Evolutionary conservation across 2,113 vertebrate species (phyloP).

Genomic region (Bufo gargarizans): DNA sequence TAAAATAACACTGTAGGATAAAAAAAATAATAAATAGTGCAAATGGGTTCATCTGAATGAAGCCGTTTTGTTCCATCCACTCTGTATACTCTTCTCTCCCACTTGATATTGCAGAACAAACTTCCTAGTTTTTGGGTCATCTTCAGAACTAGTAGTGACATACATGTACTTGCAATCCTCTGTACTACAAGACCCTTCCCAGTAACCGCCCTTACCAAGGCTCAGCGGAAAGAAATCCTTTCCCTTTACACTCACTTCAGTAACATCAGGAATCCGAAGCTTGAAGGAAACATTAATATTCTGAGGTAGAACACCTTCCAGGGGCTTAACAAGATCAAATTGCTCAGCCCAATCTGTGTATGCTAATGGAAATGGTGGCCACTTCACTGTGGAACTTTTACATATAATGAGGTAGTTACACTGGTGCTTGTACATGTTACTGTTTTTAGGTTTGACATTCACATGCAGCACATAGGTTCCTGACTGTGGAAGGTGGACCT

Average conservation of each 20-base stretch:
- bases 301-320: constrained; percentile 61
- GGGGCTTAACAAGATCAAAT: constrained; percentile 62
- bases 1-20: not conserved
- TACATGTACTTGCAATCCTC: constrained; percentile 42
- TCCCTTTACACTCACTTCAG: constrained; percentile 48
- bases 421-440: constrained; percentile 32
- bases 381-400: constrained; percentile 53
- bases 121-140: constrained; percentile 9
- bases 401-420: constrained; percentile 65
- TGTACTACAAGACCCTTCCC: constrained; percentile 62
- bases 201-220: constrained; percentile 57
- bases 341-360: constrained; percentile 60
- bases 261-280: constrained; percentile 59
- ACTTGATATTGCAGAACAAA: constrained; percentile 62
- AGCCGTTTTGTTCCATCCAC: not conserved
- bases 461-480: constrained; percentile 61
- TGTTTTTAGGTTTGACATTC: constrained; percentile 48
- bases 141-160: constrained; percentile 47
- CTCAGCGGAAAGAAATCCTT: constrained; percentile 33
- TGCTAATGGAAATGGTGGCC: constrained; percentile 59
- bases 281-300: constrained; percentile 60
- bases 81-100: constrained; percentile 2
- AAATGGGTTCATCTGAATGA: not conserved
- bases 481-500: constrained; percentile 59
- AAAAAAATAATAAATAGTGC: constrained; percentile 15